Evolutionary conservation across 2,888 invertebrate species (phyloP), one percentile per base, ranked within the genome.

Genomic region (Asteroscopus sphinx): DNA sequence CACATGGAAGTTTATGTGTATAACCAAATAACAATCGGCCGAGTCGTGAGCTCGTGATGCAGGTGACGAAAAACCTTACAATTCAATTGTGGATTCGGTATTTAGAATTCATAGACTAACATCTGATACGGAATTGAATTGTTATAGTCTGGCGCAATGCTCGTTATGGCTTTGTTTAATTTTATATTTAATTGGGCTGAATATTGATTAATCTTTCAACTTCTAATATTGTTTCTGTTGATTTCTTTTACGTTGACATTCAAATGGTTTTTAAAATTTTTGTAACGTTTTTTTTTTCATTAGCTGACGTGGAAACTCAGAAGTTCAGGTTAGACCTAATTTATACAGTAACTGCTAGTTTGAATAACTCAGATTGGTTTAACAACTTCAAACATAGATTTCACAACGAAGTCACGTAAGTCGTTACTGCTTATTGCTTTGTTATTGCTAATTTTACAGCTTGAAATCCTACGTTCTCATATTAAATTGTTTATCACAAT

Each of bases 31-130:
- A 73, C 76, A 77, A 77, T 79, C 69, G 75, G 72, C 45, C 60
- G 56, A 76, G 75, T 84, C 85, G 85, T 85, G 86, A 80, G 77
- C 65, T 77, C 79, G 79, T 79, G 79, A 80, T 83, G 70, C 82
- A 86, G 80, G 86, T 86, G 86, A 84, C 80, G 85, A 83, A 85
- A 85, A 84, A 81, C 80, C 75, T 77, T 66, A 78, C 81, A 76
- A 83, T 79, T 80, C 82, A 81, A 83, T 86, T 83, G 85, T 81
- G 68, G 55, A 66, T 75, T 78, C 68, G 62, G 70, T 71, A 76
- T 72, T 75, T 74, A 55, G 70, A 74, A 77, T 76, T 60, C 63
- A 68, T 62, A 65, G 73, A 71, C 60, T 68, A 60, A 55, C 69
- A 78, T 80, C 66, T 68, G 71, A 73, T 69, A 70, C 53, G 55